Evolutionary conservation across 2,113 vertebrate species (phyloP), one percentile per base, ranked within the genome.

Genomic region (Phrynosoma platyrhinos): DNA sequence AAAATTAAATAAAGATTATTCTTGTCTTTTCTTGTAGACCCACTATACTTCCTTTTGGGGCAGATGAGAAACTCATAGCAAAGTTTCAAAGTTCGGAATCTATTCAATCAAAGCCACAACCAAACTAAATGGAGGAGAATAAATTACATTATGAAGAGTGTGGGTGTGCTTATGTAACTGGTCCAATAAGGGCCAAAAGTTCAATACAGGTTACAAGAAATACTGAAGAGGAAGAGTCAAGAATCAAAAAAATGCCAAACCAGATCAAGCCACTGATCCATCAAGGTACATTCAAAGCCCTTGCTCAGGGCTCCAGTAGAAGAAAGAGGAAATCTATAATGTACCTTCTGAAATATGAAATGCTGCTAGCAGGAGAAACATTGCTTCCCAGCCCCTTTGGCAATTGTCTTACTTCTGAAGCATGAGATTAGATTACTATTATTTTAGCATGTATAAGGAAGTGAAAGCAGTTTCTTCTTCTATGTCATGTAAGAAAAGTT

Each of bases 1-100:
- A 91, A 93, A 92, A 92, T 92, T 94, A 90, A 95, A 94, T 91
- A 91, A 93, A 90, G 20, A 13, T 0, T 52, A 4, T 88, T 30
- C 76, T 2, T 77, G 9, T 27, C 83, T 0, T 66, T 82, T 94
- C 93, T 53, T 71, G 42, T 68, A 86, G 27, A 16, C 3, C 27
- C 62, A 64, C 4, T 66, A 72, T 72, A 36, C 25, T 27, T 71
- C 21, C 20, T 77, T 32, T 76, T 68, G 53, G 25, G 74, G 2
- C 18, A 42, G n/a, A 78, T 76, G 47, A 77, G 42, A 69, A 9
- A 1, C 0, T 69, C 1, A 53, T 1, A 85, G 3, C 16, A n/a
- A 91, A 3, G 77, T 5, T 84, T 86, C 87, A 42, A 88, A 83
- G 52, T 64, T 53, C 75, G 30, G 30, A 42, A 40, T 80, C 77